Conservation (phyloP, 2,113 vertebrate genomes). For the Atherinomorus stipes region DNA sequence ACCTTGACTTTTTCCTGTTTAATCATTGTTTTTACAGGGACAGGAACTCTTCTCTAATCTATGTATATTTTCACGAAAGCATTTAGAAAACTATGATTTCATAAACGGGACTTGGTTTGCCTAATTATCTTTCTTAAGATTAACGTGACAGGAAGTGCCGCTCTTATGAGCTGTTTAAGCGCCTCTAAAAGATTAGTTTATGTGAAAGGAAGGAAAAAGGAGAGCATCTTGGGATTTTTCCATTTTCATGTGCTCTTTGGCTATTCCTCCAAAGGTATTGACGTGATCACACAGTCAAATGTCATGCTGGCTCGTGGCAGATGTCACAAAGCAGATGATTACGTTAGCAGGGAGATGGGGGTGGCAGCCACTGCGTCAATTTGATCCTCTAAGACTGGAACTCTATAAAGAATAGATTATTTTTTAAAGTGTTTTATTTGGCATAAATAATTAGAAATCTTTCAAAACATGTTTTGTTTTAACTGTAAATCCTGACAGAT, state of each 20-base stretch:
- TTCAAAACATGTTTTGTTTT: background rate
- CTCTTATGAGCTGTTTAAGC: slow-evolving; percentile 9
- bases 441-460: background rate
- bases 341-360: slow-evolving; percentile 7
- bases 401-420: background rate
- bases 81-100: slow-evolving; percentile 4
- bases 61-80: slow-evolving; percentile 26
- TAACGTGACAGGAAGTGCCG: slow-evolving; percentile 2
- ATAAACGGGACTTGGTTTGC: background rate
- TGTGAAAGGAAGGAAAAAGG: background rate
- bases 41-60: slow-evolving; percentile 38
- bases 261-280: slow-evolving; percentile 35
- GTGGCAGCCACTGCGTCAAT: slow-evolving; percentile 2
- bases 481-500: background rate
- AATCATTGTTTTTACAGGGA: slow-evolving; percentile 54
- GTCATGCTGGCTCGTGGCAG: slow-evolving; percentile 44
- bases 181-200: too few species aligned
- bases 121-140: background rate
- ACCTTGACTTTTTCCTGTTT: slow-evolving; percentile 46
- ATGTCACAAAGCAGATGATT: slow-evolving; percentile 27
- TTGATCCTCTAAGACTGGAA: background rate
- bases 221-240: slow-evolving; percentile 5
- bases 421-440: background rate
- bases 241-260: slow-evolving; percentile 16
- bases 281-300: slow-evolving; percentile 44